phyloP scores from a whole-genome alignment of 2,797 vertebrate species.

The Florisuga fusca region DNA sequence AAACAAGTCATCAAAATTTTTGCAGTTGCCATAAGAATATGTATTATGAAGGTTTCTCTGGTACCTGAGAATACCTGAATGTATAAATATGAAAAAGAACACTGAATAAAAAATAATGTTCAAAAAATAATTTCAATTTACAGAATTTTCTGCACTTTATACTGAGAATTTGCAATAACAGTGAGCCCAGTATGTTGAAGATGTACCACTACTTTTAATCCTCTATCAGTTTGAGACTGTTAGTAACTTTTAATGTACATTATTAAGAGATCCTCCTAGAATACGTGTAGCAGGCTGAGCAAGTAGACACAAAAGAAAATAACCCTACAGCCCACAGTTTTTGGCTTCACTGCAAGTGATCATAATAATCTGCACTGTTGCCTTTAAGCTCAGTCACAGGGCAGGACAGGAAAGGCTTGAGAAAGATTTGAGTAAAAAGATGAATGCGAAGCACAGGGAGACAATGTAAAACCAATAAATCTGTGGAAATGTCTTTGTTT shows the following conservation, averaged over 20 bases:
- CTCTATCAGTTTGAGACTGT: neutral
- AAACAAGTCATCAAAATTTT: constrained; percentile 12
- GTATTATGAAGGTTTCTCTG: neutral
- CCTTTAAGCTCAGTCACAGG: neutral
- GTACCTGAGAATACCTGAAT: neutral
- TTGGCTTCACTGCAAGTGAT: neutral
- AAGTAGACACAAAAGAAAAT: neutral
- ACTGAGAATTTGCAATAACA: neutral
- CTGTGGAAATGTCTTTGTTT: neutral
- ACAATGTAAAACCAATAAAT: neutral
- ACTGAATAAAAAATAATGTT: neutral
- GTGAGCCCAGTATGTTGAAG: neutral
- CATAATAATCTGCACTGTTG: neutral
- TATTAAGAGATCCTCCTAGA: constrained; percentile 3
- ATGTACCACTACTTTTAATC: neutral
- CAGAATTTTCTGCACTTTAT: neutral
- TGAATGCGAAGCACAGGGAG: neutral
- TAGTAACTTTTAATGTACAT: constrained; percentile 21
- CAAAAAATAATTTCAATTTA: neutral
- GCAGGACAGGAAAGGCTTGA: neutral
- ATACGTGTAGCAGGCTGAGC: neutral
- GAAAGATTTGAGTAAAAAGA: neutral
- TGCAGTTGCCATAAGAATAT: neutral
- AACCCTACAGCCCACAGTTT: neutral
- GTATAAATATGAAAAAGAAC: neutral